Conservation (phyloP, 2,888 invertebrate species). For the Tiphia femorata region DNA sequence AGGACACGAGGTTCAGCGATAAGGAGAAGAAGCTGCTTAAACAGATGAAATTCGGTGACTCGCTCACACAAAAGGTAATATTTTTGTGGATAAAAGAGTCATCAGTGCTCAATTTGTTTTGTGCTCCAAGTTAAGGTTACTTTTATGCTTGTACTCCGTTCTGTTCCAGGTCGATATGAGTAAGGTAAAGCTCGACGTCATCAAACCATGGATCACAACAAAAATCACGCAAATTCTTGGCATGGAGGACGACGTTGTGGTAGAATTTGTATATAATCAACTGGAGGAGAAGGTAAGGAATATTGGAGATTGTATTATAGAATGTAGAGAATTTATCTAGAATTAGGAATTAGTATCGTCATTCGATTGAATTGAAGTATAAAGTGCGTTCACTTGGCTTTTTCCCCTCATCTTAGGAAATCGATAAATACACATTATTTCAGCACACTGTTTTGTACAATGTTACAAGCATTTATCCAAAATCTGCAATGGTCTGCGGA, state of each 20-base stretch:
- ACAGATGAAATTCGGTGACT: constrained; percentile 98
- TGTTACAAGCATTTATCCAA: constrained; percentile 38
- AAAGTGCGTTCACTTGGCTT: constrained; percentile 65
- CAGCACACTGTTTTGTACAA: constrained; percentile 56
- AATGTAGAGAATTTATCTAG: too few species aligned
- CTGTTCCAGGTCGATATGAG: constrained; percentile 90
- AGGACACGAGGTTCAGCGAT: constrained; percentile 99
- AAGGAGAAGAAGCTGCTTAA: constrained; percentile 99
- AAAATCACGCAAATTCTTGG: constrained; percentile 96
- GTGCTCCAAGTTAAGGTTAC: not conserved
- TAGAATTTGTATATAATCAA: constrained; percentile 99
- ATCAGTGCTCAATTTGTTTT: not conserved
- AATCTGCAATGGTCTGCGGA: constrained; percentile 42
- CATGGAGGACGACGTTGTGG: constrained; percentile 98
- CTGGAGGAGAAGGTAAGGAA: constrained; percentile 89
- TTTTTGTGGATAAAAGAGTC: not conserved
- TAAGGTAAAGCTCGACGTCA: constrained; percentile 96
- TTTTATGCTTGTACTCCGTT: constrained; percentile 7
- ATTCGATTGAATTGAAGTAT: constrained; percentile 39
- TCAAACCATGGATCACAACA: constrained; percentile 99
- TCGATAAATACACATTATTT: constrained; percentile 63
- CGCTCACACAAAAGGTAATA: constrained; percentile 88
- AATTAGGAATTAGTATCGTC: constrained; percentile 25
- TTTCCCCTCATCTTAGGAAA: constrained; percentile 68
- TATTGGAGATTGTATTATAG: too few species aligned